Conservation (phyloP, 2,797 vertebrate genomes). For the Forpus xanthops region DNA sequence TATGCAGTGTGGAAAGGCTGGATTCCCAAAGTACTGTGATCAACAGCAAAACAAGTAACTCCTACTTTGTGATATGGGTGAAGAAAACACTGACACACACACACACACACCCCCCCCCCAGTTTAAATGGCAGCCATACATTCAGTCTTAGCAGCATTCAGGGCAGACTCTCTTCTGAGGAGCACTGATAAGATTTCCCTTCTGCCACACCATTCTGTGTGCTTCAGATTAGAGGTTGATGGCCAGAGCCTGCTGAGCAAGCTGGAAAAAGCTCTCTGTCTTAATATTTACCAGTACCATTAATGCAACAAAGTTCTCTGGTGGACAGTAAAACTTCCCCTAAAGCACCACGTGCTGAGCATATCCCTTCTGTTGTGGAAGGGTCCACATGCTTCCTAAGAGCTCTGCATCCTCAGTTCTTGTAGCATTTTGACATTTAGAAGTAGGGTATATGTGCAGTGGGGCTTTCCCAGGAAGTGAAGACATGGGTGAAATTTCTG, state of each 20-base stretch:
- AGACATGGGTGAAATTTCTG: not conserved
- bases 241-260: not conserved
- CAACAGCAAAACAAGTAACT: not conserved
- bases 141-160: not conserved
- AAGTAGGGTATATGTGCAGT: not conserved
- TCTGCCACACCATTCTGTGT: not conserved
- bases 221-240: not conserved
- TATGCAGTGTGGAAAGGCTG: not conserved
- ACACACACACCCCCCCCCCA: not conserved
- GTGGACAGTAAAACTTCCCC: rapidly evolving
- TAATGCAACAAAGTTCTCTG: not conserved
- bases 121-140: not conserved
- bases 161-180: not conserved
- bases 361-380: not conserved
- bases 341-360: not conserved
- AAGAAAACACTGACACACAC: not conserved
- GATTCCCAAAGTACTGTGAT: not conserved
- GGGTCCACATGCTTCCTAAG: not conserved
- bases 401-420: not conserved
- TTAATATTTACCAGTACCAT: not conserved
- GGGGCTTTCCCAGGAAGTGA: not conserved
- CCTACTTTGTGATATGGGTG: not conserved
- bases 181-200: not conserved
- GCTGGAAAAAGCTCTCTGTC: not conserved
- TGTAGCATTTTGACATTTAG: not conserved